Evolutionary conservation across 2,797 vertebrate species (phyloP), one percentile per base, ranked within the genome.

Genomic region (Acanthurus lineatus): DNA sequence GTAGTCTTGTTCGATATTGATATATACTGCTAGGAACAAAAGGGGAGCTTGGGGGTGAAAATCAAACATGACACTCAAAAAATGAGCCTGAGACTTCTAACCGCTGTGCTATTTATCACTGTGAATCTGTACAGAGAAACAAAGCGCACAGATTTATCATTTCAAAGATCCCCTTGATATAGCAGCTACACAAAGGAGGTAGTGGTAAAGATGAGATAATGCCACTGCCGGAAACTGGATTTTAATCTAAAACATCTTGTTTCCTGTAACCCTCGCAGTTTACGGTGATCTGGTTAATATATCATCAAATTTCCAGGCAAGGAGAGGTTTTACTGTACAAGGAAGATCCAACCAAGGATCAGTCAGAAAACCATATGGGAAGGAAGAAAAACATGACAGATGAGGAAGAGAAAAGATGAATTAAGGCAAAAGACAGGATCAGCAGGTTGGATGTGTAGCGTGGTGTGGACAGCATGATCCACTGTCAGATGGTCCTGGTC

Each of bases 161-260:
- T 40, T 62, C 22, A 1, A 8, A 38, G 12, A 4, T 22, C 32
- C n/a, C 54, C 56, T 38, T 48, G 52, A 49, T 16, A 32, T 32
- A 32, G 28, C 28, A 32, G 28, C 28, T 32, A 32, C 28, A 4
- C 28, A 32, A 20, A 64, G 66, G 49, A 66, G 60, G 61, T 59
- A 22, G 49, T 16, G 48, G 64, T 25, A 58, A 62, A 75, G 17
- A 72, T 1, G 16, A 75, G 54, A 67, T 77, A 47, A 67, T 73
- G 59, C 45, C 22, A 17, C 32, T 73, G 38, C 60, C 63, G 74
- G 22, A 66, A 74, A 51, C 47, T 77, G 17, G n/a, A 77, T 59
- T 68, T 79, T 81, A 44, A 73, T 69, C 22, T 14, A 64, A 84
- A 73, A 54, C 67, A 67, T 77, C 45, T 48, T 11, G 19, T 76